Evolutionary conservation across 2,113 vertebrate genomes (phyloP).

Genomic region (Zosterops hypoxanthus): DNA sequence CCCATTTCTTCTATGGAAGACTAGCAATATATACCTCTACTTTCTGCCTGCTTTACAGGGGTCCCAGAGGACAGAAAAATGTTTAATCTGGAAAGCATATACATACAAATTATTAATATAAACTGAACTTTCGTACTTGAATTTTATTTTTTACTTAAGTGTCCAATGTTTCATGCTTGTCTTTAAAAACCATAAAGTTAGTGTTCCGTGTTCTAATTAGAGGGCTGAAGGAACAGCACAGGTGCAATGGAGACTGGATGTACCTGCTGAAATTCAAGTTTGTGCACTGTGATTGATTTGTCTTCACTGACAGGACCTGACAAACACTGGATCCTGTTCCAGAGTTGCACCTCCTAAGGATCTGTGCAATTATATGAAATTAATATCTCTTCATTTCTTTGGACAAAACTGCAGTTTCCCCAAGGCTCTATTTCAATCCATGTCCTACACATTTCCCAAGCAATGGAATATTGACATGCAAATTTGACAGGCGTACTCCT

Average conservation of each 20-base stretch:
- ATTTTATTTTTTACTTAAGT: background rate
- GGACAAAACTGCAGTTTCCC: conserved; percentile 34
- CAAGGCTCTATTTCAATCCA: conserved; percentile 33
- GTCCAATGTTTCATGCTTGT: background rate
- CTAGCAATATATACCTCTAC: background rate
- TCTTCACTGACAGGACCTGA: background rate
- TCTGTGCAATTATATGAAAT: background rate
- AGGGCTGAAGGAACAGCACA: background rate
- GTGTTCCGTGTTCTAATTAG: background rate
- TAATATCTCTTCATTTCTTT: conserved; percentile 19
- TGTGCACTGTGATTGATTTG: conserved; percentile 14
- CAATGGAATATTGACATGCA: conserved; percentile 41
- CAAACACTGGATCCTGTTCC: conserved; percentile 3
- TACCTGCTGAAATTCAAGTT: conserved; percentile 21
- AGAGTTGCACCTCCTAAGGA: conserved; percentile 11
- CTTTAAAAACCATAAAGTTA: background rate
- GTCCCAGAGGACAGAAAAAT: background rate
- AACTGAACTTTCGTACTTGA: background rate
- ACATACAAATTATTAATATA: background rate
- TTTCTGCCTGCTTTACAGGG: background rate
- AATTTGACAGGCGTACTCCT: background rate
- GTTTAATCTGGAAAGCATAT: background rate
- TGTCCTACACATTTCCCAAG: conserved; percentile 65
- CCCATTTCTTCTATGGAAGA: background rate
- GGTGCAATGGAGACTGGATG: conserved; percentile 6